phyloP scores from a whole-genome alignment of 2,113 vertebrate species.

The Spilogale gracilis region DNA sequence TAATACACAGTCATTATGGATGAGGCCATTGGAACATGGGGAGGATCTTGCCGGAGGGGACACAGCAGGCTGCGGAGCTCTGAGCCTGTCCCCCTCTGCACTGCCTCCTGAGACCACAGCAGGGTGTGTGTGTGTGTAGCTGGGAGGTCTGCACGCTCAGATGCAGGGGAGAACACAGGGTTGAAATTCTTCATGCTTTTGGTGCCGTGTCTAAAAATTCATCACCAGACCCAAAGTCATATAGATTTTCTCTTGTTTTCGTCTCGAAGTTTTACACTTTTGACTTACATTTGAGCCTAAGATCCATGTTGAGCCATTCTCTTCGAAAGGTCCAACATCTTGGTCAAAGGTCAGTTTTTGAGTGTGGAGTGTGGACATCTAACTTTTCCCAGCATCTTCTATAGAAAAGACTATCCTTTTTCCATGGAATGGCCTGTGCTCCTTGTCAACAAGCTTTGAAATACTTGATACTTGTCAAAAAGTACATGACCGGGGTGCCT shows the following conservation, averaged over 20 bases:
- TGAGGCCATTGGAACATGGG: background rate
- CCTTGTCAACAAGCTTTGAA: slow-evolving; percentile 2
- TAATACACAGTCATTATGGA: slow-evolving; percentile 46
- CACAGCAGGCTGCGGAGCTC: background rate
- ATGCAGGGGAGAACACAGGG: slow-evolving; percentile 82
- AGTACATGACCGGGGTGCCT: slow-evolving; percentile 81
- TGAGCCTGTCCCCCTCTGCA: accelerated
- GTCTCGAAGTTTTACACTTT: background rate
- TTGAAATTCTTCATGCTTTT: slow-evolving; percentile 77
- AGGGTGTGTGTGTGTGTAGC: too few relatives aligned
- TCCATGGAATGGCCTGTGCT: background rate
- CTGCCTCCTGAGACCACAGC: background rate
- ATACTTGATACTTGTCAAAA: slow-evolving; percentile 87
- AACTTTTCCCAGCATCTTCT: background rate
- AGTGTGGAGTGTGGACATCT: background rate
- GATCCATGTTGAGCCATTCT: background rate
- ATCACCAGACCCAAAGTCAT: background rate
- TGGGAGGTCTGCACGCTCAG: slow-evolving; percentile 78
- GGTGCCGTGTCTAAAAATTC: background rate
- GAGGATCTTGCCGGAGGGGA: background rate
- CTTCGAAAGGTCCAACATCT: slow-evolving; percentile 14
- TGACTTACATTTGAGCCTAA: background rate
- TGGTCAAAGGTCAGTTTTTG: background rate
- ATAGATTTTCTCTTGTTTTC: background rate
- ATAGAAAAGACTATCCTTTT: background rate